Evolutionary conservation across 2,113 vertebrate genomes (phyloP).

Genomic region (Ptilonorhynchus violaceus): DNA sequence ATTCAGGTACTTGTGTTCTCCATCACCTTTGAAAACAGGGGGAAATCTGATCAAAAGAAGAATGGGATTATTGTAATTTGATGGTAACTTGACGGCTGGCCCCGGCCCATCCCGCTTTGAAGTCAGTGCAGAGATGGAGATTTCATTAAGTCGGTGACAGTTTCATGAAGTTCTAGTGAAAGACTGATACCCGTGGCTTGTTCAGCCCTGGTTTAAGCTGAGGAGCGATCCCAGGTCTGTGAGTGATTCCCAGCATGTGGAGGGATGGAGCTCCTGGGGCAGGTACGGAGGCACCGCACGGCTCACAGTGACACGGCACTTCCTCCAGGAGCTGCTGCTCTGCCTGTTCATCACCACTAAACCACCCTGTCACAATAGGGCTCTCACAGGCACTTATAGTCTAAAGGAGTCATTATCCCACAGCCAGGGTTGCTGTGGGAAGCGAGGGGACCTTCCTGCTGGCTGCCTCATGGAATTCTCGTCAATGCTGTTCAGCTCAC

Average conservation of each 20-base stretch:
- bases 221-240: background rate
- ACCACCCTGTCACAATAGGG: background rate
- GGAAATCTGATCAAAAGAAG: background rate
- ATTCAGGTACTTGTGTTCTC: background rate
- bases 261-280: background rate
- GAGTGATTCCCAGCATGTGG: background rate
- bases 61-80: constrained; percentile 15
- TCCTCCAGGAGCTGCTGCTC: background rate
- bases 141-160: constrained; percentile 21
- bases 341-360: background rate
- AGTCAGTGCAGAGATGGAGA: background rate
- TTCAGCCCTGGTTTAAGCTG: background rate
- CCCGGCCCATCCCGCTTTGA: constrained; percentile 30
- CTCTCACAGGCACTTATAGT: background rate
- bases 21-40: background rate
- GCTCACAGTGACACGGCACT: background rate
- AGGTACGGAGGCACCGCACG: background rate
- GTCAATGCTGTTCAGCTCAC: background rate
- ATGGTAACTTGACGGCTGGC: background rate
- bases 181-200: background rate
- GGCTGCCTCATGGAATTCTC: background rate
- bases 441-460: background rate
- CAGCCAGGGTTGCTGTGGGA: background rate
- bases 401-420: background rate
- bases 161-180: background rate